Conservation (phyloP, 2,797 vertebrate genomes). For the Gadopsis bispinosus region DNA sequence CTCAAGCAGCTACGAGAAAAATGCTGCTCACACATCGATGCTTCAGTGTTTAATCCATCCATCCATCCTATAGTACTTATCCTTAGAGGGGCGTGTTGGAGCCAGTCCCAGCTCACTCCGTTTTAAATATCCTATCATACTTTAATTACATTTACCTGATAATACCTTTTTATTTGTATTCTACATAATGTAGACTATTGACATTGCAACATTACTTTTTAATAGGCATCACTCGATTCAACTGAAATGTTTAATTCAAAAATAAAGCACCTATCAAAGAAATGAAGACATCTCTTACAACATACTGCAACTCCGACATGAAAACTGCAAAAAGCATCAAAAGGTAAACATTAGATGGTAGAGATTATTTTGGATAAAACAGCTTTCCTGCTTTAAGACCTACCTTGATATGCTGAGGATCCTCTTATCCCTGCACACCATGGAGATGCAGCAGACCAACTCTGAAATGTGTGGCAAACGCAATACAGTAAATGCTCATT, state of each 20-base stretch:
- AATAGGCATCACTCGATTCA: not conserved
- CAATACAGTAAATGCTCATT: not conserved
- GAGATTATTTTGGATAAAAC: not conserved
- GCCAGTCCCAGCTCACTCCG: too few species aligned
- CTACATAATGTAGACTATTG: too few species aligned
- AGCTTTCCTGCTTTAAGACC: constrained; percentile 3
- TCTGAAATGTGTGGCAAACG: constrained; percentile 9
- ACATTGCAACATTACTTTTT: not conserved
- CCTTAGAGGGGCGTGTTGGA: too few species aligned
- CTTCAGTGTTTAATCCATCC: not conserved
- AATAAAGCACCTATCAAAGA: not conserved
- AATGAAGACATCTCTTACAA: not conserved
- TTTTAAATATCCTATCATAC: not conserved
- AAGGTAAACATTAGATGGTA: not conserved
- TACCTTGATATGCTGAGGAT: constrained; percentile 41
- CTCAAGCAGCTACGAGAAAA: not conserved
- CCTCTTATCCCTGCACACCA: constrained; percentile 16
- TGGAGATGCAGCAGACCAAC: not conserved
- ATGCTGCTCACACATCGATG: not conserved
- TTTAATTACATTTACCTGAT: not conserved
- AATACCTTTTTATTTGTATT: too few species aligned
- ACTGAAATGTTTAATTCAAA: not conserved
- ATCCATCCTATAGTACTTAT: too few species aligned
- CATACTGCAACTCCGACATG: not conserved
- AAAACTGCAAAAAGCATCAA: not conserved